Evolutionary conservation across 2,888 invertebrate genomes (phyloP).

Genomic region (Rhingia rostrata): DNA sequence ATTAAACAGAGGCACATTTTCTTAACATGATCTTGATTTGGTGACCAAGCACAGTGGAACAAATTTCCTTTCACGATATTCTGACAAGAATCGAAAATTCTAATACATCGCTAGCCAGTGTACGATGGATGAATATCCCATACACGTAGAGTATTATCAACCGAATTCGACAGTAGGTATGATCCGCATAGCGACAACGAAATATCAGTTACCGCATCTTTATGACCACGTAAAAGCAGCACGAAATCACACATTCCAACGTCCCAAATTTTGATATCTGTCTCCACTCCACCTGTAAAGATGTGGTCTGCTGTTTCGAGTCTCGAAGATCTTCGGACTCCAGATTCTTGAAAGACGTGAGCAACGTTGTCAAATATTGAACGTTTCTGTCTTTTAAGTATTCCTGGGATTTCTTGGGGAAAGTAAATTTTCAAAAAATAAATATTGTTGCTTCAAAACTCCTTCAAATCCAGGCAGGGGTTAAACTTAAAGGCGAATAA

Average conservation of each 20-base stretch:
- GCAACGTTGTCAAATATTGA: conserved; percentile 1
- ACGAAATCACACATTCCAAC: conserved; percentile 92
- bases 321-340: conserved; percentile 88
- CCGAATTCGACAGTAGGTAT: conserved; percentile 95
- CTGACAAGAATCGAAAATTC: conserved; percentile 94
- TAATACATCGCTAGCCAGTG: conserved; percentile 95
- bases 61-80: conserved; percentile 99
- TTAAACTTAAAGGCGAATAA: no score
- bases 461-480: not conserved
- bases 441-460: no score
- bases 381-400: not conserved
- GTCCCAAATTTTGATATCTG: conserved; percentile 99
- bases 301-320: conserved; percentile 95
- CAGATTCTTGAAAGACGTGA: not conserved
- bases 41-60: conserved; percentile 95
- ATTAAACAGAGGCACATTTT: conserved; percentile 98
- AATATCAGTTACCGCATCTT: conserved; percentile 96
- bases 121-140: conserved; percentile 99
- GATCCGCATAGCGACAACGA: conserved; percentile 86
- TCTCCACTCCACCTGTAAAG: conserved; percentile 97
- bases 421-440: not conserved
- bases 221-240: conserved; percentile 94
- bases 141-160: conserved; percentile 97
- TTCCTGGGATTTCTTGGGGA: not conserved
- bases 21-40: conserved; percentile 97